Percentiles rank a stretch among this genome's conserved stretches.
These are phyloP conservation scores for Aphelinus atriplicis DNA, from an alignment of 1,140 invertebrate species.

Conservation along the genomic window DNA sequence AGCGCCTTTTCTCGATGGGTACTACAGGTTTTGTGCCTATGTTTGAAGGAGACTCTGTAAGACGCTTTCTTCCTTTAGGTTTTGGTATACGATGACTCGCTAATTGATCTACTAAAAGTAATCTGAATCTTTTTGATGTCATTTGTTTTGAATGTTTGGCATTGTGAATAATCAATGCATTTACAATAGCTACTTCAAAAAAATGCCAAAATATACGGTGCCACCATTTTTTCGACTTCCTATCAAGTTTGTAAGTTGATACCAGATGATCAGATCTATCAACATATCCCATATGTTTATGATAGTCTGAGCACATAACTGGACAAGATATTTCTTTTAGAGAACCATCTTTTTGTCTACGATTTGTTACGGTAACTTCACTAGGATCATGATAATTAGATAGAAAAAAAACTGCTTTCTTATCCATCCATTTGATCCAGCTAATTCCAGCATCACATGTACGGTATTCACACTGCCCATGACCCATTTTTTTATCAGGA, in stretches of 20 bases:
- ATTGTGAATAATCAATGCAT: slow-evolving; percentile 39
- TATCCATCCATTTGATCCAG: slow-evolving; percentile 50
- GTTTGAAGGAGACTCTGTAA: no score
- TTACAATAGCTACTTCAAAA: slow-evolving; percentile 34
- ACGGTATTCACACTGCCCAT: slow-evolving; percentile 27
- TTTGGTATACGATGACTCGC: slow-evolving; percentile 13
- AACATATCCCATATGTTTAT: slow-evolving; percentile 58
- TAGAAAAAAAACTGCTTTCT: slow-evolving; percentile 48
- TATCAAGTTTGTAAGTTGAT: slow-evolving; percentile 53
- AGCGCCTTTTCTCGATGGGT: no score
- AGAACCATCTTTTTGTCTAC: slow-evolving; percentile 50
- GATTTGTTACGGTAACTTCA: slow-evolving; percentile 43
- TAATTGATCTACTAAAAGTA: slow-evolving; percentile 34
- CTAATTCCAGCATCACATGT: slow-evolving; percentile 30
- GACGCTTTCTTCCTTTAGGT: slow-evolving; percentile 24
- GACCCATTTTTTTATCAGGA: slow-evolving; percentile 48
- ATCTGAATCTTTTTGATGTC: slow-evolving; percentile 35
- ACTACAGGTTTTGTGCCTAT: no score
- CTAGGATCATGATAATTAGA: slow-evolving; percentile 49
- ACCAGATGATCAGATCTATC: slow-evolving; percentile 57
- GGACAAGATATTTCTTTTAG: slow-evolving; percentile 44
- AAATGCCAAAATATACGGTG: slow-evolving; percentile 38
- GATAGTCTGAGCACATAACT: slow-evolving; percentile 54
- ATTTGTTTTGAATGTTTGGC: slow-evolving; percentile 24
- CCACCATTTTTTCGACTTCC: slow-evolving; percentile 47